Base-by-base conservation (phyloP, 1,140 invertebrate species). In the Apis dorsata region DNA sequence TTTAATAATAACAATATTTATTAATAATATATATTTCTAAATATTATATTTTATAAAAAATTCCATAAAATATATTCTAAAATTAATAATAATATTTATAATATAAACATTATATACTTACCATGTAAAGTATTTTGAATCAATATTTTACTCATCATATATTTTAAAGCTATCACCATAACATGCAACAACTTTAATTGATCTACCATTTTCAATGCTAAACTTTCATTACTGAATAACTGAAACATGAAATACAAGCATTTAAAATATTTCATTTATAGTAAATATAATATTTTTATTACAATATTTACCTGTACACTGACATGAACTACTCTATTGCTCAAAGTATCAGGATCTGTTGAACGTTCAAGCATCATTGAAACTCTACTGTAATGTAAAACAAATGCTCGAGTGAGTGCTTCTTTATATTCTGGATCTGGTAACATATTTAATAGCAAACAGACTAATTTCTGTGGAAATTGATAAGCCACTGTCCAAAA, bases 401-500 rank as follows among this genome's bases (percentile, higher is more conserved):
- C 98, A 94, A 99, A 99, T 13, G 98, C 98, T 86, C 97, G 95
- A 0, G 98, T 99, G 87, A 99, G 96, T 82, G 97, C 97, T 93
- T 98, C 97, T 96, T 99, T 99, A 93, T 99, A 99, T 90, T 98
- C 96, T 75, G 97, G 96, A 95, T 99, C 98, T 7, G 98, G 98
- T 79, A 99, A 94, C 96, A 99, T 98, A 92, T 99, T 99, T 19
- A 99, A 95, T n/a, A 99, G 93, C 69, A 99, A 96, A 91, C 98
- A 99, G 17, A 99, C 98, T 60, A 99, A 95, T 90, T 99, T 99
- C 93, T 99, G 98, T 5, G 98, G 98, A 94, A 99, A 99, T 94
- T 99, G 98, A 94, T 97, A 99, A 91, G 98, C 98, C 49, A 99
- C 98, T 28, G 98, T 99, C 98, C 99, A 99, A 94, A 99, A 99